Evolutionary conservation across 2,888 invertebrate species (phyloP), one percentile per base, ranked within the genome.

Genomic region (Hyposoter didymator): DNA sequence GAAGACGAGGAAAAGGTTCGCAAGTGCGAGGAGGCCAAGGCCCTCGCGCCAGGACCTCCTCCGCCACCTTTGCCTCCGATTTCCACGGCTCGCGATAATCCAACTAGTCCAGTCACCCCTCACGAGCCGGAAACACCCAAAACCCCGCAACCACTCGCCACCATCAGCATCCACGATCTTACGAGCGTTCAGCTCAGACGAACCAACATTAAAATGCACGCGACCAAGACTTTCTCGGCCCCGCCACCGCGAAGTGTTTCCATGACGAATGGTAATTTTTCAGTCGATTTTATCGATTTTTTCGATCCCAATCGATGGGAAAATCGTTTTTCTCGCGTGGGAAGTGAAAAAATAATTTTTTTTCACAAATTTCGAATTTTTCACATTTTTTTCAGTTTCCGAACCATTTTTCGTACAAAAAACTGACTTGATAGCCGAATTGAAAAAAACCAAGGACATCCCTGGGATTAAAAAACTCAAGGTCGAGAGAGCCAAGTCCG

Each of bases 381-480:
- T 35, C 3, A 6, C 35, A 35, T 39, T 39, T 39, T 3, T 59
- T 59, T 59, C 80, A 85, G 95, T 94, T 74, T 94, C 95, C 64
- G 97, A 97, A 87, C 95, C 96, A 67, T 97, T 96, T 94, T 95
- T 96, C 90, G 95, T 96, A 74, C 97, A 96, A 87, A 98, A 98
- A 94, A 97, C 96, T 39, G 98, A 98, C 93, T 94, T 99, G 70
- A 98, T 99, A 87, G 98, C 98, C 69, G 99, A 99, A 92, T 94
- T 99, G 85, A 98, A 98, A 94, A 96, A 98, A 95, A 98, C 98
- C 66, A 98, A 97, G 94, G 98, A 98, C 93, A 98, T 98, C 87
- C 97, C 97, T 0, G 98, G 98, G n/a, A 98, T 99, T 78, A 97
- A 97, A 94, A 98, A 98, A 94, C 94, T 98, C 95, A 98, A 98